Evolutionary conservation across 2,113 vertebrate species (phyloP).

Genomic region (Leptobrachium ailaonicum): DNA sequence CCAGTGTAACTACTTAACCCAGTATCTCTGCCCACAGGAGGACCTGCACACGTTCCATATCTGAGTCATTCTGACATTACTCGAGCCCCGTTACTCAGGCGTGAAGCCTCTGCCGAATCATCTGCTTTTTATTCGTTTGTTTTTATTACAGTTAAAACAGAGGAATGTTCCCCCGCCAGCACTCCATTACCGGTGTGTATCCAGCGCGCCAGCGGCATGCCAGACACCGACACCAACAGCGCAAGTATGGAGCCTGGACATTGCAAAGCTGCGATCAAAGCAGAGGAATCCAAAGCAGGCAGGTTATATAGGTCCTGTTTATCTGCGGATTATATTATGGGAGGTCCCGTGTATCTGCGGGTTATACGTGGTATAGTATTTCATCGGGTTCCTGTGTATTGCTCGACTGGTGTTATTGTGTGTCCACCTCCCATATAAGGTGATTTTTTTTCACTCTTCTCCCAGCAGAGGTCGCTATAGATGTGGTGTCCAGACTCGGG

Average conservation of each 20-base stretch:
- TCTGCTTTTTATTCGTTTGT: background rate
- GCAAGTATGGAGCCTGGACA: background rate
- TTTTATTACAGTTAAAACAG: slow-evolving; percentile 23
- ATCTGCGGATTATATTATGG: too few species aligned
- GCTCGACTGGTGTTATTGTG: too few species aligned
- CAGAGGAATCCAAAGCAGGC: slow-evolving; percentile 22
- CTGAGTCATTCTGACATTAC: too few species aligned
- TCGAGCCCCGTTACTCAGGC: too few species aligned
- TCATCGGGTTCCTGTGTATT: too few species aligned
- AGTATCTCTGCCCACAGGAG: too few species aligned
- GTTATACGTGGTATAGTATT: too few species aligned
- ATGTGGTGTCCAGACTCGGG: background rate
- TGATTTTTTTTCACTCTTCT: background rate
- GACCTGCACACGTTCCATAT: too few species aligned
- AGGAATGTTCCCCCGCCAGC: background rate
- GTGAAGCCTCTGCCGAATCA: too few species aligned
- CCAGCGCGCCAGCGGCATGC: slow-evolving; percentile 4
- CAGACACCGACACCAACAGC: slow-evolving; percentile 7
- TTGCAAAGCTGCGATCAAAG: background rate
- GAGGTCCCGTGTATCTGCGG: too few species aligned
- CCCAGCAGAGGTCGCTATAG: slow-evolving; percentile 18
- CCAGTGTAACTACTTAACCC: too few species aligned
- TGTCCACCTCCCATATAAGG: background rate
- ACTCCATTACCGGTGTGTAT: background rate
- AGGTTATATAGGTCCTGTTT: background rate